phyloP scores from a whole-genome alignment of 1,140 invertebrate species.

The Hormaphis cornu region DNA sequence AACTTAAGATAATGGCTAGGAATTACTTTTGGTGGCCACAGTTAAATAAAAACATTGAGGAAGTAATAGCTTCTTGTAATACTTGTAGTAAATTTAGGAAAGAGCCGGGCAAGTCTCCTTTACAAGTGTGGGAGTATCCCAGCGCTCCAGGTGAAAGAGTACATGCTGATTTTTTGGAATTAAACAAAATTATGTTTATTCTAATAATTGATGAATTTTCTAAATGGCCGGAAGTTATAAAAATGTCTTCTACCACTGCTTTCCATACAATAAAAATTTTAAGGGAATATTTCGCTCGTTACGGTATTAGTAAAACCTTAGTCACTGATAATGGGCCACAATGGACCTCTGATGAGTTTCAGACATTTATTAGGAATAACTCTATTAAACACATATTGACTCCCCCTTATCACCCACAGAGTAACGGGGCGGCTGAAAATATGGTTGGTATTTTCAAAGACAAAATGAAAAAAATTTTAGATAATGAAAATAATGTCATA shows the following conservation, averaged over 20 bases:
- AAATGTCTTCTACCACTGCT: conserved; percentile 10
- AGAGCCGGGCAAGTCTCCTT: neutral
- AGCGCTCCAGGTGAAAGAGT: conserved; percentile 33
- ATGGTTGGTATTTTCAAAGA: conserved; percentile 5
- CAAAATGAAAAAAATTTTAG: conserved; percentile 2
- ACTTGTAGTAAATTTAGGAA: conserved; percentile 11
- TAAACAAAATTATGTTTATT: conserved; percentile 41
- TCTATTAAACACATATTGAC: conserved; percentile 37
- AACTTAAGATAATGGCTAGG: conserved; percentile 46
- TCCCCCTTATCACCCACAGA: conserved; percentile 34
- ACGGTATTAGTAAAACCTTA: conserved; percentile 36
- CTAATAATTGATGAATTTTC: conserved; percentile 44
- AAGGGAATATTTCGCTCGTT: conserved; percentile 36
- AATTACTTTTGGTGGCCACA: conserved; percentile 45
- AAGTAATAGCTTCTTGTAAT: conserved; percentile 27
- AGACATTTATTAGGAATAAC: conserved; percentile 37
- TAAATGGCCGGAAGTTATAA: conserved; percentile 44
- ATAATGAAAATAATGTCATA: neutral
- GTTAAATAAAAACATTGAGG: conserved; percentile 44
- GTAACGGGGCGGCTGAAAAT: conserved; percentile 40
- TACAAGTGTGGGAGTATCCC: conserved; percentile 30
- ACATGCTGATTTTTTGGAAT: conserved; percentile 44
- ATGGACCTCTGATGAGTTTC: conserved; percentile 39
- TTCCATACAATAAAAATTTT: conserved; percentile 31
- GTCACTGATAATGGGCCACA: conserved; percentile 39